A percentile compares a stretch with the other conserved stretches of the same genome.
Conservation (phyloP, 2,888 invertebrate genomes). For the Lepidocyrtoides sp. region DNA sequence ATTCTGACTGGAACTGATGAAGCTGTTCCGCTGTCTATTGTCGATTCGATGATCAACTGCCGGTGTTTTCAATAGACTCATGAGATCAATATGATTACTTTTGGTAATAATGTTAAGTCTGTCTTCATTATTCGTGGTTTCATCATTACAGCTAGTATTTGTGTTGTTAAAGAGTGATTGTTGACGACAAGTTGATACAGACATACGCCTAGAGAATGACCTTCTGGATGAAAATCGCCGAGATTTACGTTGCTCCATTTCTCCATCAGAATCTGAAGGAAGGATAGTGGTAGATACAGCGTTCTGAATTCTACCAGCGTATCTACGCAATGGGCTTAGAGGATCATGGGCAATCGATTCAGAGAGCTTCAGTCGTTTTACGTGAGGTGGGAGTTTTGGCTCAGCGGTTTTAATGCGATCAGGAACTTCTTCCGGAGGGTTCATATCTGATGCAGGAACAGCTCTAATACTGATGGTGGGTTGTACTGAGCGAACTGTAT, state of each 20-base stretch:
- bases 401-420: not conserved
- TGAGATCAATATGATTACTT: slow-evolving; percentile 71
- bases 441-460: not conserved
- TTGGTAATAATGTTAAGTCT: not conserved
- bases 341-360: slow-evolving; percentile 57
- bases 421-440: not conserved
- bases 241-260: not conserved
- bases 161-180: slow-evolving; percentile 15
- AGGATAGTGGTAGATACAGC: not conserved
- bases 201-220: slow-evolving; percentile 49
- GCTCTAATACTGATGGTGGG: slow-evolving; percentile 38
- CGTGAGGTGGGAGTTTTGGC: slow-evolving; percentile 71
- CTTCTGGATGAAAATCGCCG: not conserved
- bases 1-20: slow-evolving; percentile 3
- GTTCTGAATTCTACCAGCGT: slow-evolving; percentile 72
- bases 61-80: slow-evolving; percentile 80
- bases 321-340: slow-evolving; percentile 78
- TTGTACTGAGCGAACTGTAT: slow-evolving; percentile 37
- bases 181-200: not conserved
- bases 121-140: not conserved
- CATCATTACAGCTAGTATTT: slow-evolving; percentile 2
- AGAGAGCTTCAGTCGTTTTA: slow-evolving; percentile 56
- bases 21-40: slow-evolving; percentile 20
- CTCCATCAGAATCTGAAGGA: slow-evolving; percentile 14
- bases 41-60: slow-evolving; percentile 79